Percentiles rank a stretch among this genome's conserved stretches.
Evolutionary conservation across 2,113 vertebrate genomes (phyloP).

Genomic region (Poecilia latipinna): DNA sequence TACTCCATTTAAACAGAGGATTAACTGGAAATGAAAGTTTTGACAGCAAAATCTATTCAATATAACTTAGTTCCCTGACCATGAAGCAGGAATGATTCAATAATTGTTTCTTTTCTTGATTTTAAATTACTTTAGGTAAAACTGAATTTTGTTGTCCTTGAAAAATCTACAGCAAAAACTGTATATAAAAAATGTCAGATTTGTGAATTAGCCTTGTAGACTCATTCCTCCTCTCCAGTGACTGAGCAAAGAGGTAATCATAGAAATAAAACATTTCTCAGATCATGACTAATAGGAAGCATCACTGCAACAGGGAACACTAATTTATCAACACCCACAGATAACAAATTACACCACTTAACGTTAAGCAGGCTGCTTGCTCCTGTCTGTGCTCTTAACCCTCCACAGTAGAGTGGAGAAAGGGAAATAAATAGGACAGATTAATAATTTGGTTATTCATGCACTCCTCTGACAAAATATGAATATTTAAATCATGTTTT

Average conservation of each 20-base stretch:
- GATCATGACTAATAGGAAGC: slow-evolving; percentile 58
- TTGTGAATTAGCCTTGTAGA: neutral
- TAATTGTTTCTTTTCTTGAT: neutral
- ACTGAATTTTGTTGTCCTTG: neutral
- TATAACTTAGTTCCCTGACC: neutral
- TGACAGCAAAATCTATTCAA: neutral
- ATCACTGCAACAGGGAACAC: slow-evolving; percentile 37
- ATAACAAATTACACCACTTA: slow-evolving; percentile 67
- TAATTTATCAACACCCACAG: slow-evolving; percentile 63
- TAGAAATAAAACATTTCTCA: slow-evolving; percentile 24
- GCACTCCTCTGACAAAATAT: slow-evolving; percentile 25
- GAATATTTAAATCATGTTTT: slow-evolving; percentile 64
- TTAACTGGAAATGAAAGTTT: neutral
- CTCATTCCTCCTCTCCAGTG: slow-evolving; percentile 13
- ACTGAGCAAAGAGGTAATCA: slow-evolving; percentile 38
- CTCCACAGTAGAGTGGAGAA: slow-evolving; percentile 16
- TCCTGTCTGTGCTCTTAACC: slow-evolving; percentile 33
- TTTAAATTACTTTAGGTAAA: neutral
- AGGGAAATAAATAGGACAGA: slow-evolving; percentile 26
- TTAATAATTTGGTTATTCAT: slow-evolving; percentile 56
- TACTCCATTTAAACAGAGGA: too few species aligned
- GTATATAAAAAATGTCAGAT: neutral
- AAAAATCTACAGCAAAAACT: neutral
- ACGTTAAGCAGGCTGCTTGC: slow-evolving; percentile 45
- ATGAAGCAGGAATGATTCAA: neutral